Evolutionary conservation across 23 tunicate species (phyloP).

Genomic region (Phallusia fumigata): DNA sequence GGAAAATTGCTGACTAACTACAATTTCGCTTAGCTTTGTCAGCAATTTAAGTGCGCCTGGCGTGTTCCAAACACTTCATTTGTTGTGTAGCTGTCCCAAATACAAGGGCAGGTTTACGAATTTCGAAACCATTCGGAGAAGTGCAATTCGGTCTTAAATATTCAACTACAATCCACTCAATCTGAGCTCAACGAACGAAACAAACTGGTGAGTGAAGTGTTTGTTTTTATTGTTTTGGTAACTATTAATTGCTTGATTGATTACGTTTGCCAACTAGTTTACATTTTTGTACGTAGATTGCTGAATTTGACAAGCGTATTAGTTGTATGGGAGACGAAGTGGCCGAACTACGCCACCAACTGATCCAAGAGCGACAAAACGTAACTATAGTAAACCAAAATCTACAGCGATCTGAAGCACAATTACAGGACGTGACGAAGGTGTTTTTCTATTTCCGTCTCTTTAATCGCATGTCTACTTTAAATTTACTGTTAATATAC

Average conservation of each 20-base stretch:
- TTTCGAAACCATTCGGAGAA: slow-evolving; percentile 40
- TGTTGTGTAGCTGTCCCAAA: slow-evolving; percentile 36
- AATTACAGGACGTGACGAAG: slow-evolving; percentile 49
- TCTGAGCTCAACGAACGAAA: slow-evolving; percentile 62
- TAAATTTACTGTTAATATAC: too few relatives aligned
- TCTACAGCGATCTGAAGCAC: slow-evolving; percentile 25
- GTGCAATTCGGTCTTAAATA: slow-evolving; percentile 37
- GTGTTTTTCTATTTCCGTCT: too few relatives aligned
- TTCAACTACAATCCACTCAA: slow-evolving; percentile 25
- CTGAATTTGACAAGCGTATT: slow-evolving; percentile 55
- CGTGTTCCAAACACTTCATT: neutral
- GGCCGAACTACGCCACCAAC: slow-evolving; percentile 35
- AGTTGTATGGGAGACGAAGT: slow-evolving; percentile 35
- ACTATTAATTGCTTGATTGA: too few relatives aligned
- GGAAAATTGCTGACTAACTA: slow-evolving; percentile 4
- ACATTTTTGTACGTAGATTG: slow-evolving; percentile 30
- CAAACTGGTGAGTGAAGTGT: slow-evolving; percentile 31
- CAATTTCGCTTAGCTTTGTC: neutral
- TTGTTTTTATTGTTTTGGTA: too few relatives aligned
- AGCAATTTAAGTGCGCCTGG: neutral
- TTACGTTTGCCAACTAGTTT: neutral
- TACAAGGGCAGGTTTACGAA: slow-evolving; percentile 45
- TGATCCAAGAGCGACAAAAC: slow-evolving; percentile 47
- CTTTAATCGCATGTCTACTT: too few relatives aligned
- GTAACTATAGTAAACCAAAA: slow-evolving; percentile 31